Base-by-base conservation (phyloP, 2,797 vertebrate species). In the Coregonus suidteri region DNA sequence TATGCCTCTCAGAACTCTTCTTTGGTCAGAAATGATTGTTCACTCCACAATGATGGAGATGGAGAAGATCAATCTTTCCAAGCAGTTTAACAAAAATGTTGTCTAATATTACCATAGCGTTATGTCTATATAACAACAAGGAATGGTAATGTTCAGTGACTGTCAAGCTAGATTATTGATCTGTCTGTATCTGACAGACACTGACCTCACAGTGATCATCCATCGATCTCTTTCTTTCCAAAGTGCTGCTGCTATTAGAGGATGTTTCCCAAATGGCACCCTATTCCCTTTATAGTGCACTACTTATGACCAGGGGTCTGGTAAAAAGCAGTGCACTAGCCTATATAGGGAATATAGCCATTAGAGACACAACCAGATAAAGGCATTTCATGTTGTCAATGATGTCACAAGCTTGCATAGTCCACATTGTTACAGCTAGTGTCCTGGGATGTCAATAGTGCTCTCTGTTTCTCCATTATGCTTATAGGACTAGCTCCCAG, bases 221-320 rank as follows among this genome's bases (percentile, higher is more conserved):
- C 59, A 77, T 81, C 7, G 62, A 77, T 81, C 71, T 68, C 62
- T 64, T 30, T 64, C 59, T 64, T 64, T 76, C 75, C 59, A 78
- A 72, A 77, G 65, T 69, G 47, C 66, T 66, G 4, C 34, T 31
- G 71, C 25, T 59, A 52, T 67, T 52, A 72, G 16, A 47, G 34
- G 6, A 68, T 15, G 5, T 35, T 15, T 68, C 59, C 59, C 9
- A 25, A 20, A 64, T 64, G 59, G 9, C n/a, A 64, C 20, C 59
- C 20, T 64, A 25, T 64, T 64, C 11, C 20, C 9, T 64, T 30
- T 1, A 3, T 64, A 64, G 59, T 64, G 20, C 20, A 64, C 20
- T 6, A 25, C 59, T 47, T 25, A 25, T 64, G 59, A 25, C 59
- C 20, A 5, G 0, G 56, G 56, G 56, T 62, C 6, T 20, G 2